Base-by-base conservation (phyloP, 1,140 invertebrate genomes). In the Leptestheria dahalacensis region DNA sequence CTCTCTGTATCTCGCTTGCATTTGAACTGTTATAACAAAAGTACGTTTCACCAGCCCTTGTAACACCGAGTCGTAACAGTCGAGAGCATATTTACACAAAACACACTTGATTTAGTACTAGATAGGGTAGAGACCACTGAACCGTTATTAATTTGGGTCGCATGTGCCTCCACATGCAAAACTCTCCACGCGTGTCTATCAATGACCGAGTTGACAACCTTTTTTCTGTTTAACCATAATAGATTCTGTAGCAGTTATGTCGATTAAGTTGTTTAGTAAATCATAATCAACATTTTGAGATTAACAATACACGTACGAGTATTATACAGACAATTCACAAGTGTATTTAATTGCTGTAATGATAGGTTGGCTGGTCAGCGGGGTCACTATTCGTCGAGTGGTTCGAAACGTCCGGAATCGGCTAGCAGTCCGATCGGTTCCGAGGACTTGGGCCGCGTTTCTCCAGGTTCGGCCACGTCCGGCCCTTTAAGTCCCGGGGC, bases 331-430 rank as follows among this genome's bases (percentile, higher is more conserved):
- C n/a, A n/a, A n/a, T n/a, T n/a, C n/a, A n/a, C n/a, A n/a, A n/a
- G n/a, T n/a, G n/a, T n/a, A n/a, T n/a, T n/a, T n/a, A n/a, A n/a
- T n/a, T n/a, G n/a, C n/a, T n/a, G 33, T 41, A 41, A 41, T 41
- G 6, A 15, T 15, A 26, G 53, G n/a, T 29, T 55, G 26, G 26
- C 26, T 29, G 53, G 53, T n/a, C 58, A 60, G 11, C 48, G 58
- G n/a, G 58, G 58, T 18, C 47, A 52, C 25, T 55, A 55, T 55
- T 29, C 53, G 28, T 55, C 53, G 2, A 28, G 53, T 3, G 26
- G 26, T 29, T 60, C 58, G 58, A 60, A 60, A 33, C 58, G 58
- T n/a, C 58, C 47, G 23, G 47, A 49, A 26, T 49, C 58, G 12
- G 58, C 47, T 29, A 48, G 51, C 48, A 60, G 58, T 53, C 58